Conservation (phyloP, 2,113 vertebrate species). For the Nibea coibor region DNA sequence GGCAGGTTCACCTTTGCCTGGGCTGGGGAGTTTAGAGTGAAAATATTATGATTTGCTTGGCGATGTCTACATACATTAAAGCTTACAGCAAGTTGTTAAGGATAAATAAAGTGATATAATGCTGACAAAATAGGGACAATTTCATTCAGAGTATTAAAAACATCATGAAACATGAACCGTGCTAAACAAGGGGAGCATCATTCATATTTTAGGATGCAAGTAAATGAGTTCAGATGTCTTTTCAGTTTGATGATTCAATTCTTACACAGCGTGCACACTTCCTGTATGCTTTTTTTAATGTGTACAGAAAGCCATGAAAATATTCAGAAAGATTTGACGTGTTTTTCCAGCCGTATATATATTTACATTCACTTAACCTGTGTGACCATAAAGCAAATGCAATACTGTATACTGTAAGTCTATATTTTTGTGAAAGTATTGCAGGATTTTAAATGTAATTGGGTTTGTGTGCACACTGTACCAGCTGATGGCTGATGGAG, state of each 20-base stretch:
- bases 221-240: background rate
- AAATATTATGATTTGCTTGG: constrained; percentile 70
- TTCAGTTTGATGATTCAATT: background rate
- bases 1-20: constrained; percentile 74
- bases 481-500: constrained; percentile 78
- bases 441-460: constrained; percentile 75
- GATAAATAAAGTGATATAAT: constrained; percentile 46
- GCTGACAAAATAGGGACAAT: constrained; percentile 31
- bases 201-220: constrained; percentile 4
- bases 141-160: constrained; percentile 5
- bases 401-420: constrained; percentile 50
- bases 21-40: constrained; percentile 59
- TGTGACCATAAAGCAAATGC: constrained; percentile 69
- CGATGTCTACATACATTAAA: constrained; percentile 69
- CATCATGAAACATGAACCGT: constrained; percentile 1
- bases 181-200: background rate
- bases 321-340: constrained; percentile 35
- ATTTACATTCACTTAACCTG: constrained; percentile 70
- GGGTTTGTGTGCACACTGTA: constrained; percentile 71
- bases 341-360: constrained; percentile 46
- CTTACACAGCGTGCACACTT: background rate
- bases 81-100: constrained; percentile 63
- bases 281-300: constrained; percentile 13
- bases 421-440: constrained; percentile 63
- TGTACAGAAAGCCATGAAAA: constrained; percentile 17